phyloP scores from a whole-genome alignment of 2,888 invertebrate genomes.

The Philereme vetulata region DNA sequence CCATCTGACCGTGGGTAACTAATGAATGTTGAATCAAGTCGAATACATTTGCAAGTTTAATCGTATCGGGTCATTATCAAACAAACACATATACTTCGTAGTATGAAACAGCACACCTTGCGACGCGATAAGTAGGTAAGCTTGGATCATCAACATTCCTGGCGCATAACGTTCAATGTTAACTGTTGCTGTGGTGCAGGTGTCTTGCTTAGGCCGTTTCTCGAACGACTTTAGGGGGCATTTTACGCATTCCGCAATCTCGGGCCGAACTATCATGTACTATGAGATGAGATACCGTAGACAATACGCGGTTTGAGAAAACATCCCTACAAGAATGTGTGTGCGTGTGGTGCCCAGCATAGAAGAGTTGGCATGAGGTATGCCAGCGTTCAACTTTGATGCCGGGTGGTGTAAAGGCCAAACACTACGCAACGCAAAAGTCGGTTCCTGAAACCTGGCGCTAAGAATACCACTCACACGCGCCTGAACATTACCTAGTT shows the following conservation, averaged over 20 bases:
- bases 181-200: constrained; percentile 32
- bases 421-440: no score
- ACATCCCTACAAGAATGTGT: constrained; percentile 7
- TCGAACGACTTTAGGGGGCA: constrained; percentile 28
- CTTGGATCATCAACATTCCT: constrained; percentile 64
- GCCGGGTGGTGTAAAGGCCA: no score
- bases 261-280: background rate
- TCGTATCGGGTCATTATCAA: constrained; percentile 47
- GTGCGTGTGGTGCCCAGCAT: no score
- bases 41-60: constrained; percentile 41
- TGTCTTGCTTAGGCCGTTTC: constrained; percentile 13
- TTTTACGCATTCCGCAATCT: background rate
- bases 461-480: background rate
- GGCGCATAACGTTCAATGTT: constrained; percentile 50
- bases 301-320: background rate
- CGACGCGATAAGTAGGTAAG: constrained; percentile 46
- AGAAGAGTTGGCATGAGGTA: no score
- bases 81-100: constrained; percentile 37
- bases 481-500: background rate
- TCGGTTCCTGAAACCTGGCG: background rate
- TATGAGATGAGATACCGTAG: background rate
- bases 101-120: constrained; percentile 37
- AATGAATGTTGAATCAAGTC: constrained; percentile 36
- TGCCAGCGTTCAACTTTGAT: no score
- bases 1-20: constrained; percentile 22